phyloP scores from a whole-genome alignment of 2,113 vertebrate genomes.

The Cisticola juncidis region DNA sequence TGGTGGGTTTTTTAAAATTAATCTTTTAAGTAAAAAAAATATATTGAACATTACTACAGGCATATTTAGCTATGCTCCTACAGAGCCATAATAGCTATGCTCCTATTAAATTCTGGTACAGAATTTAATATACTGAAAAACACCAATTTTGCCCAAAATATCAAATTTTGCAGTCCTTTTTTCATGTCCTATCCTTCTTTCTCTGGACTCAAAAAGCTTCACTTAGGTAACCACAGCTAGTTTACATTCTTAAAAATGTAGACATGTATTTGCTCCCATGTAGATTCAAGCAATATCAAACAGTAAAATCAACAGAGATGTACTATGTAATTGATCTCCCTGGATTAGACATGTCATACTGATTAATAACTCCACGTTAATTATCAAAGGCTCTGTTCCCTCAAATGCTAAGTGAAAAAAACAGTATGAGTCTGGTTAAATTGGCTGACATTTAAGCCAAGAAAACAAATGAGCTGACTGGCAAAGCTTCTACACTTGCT shows the following conservation, averaged over 20 bases:
- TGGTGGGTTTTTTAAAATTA: background rate
- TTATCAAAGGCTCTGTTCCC: background rate
- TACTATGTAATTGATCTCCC: background rate
- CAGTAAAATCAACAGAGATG: background rate
- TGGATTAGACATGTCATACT: background rate
- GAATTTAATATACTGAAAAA: background rate
- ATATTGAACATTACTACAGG: background rate
- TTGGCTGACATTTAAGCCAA: conserved; percentile 28
- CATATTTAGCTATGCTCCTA: background rate
- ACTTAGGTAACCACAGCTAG: background rate
- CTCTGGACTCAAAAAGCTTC: background rate
- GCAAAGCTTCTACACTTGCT: background rate
- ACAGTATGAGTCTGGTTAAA: background rate
- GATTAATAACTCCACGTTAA: background rate
- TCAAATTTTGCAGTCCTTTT: background rate
- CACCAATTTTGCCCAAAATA: background rate
- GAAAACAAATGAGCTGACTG: background rate
- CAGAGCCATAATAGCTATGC: no score
- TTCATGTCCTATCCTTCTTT: background rate
- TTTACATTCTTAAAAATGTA: background rate
- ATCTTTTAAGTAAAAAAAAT: background rate
- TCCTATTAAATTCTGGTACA: no score
- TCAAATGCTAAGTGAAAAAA: conserved; percentile 9
- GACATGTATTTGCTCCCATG: background rate
- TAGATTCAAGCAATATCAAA: background rate